A percentile compares a stretch with the other conserved stretches of the same genome.
These are phyloP conservation scores for Ypsolopha scabrella DNA, from an alignment of 2,888 invertebrate genomes.

Conservation along the genomic window DNA sequence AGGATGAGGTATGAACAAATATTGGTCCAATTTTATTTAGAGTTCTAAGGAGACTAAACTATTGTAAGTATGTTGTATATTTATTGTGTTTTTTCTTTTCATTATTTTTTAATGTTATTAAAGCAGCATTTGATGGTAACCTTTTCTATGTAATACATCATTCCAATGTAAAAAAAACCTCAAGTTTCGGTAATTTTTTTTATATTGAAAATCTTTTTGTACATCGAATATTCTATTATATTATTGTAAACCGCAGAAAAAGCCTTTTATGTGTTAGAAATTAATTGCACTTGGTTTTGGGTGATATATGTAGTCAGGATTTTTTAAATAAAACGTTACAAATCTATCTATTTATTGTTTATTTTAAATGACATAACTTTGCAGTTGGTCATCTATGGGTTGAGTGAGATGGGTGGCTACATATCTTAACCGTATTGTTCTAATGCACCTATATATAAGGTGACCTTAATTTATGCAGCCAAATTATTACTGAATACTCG, in stretches of 20 bases:
- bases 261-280: constrained; percentile 4
- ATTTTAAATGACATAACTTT: too few relatives aligned
- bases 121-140: background rate
- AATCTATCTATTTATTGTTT: constrained; percentile 8
- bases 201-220: constrained; percentile 3
- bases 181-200: constrained; percentile 7
- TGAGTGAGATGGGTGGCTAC: too few relatives aligned
- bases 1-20: constrained; percentile 24
- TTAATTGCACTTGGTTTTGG: constrained; percentile 61
- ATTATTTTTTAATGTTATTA: background rate
- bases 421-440: too few relatives aligned
- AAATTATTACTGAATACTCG: too few relatives aligned
- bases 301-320: constrained; percentile 52
- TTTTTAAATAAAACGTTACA: constrained; percentile 54
- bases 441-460: too few relatives aligned
- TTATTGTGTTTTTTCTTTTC: background rate
- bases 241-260: constrained; percentile 3
- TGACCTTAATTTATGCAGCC: too few relatives aligned
- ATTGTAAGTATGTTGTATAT: constrained; percentile 1
- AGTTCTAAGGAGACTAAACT: constrained; percentile 22
- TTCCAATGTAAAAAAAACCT: background rate
- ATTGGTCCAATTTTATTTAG: constrained; percentile 53
- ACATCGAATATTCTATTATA: background rate
- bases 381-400: too few relatives aligned
- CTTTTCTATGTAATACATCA: background rate